phyloP scores from a whole-genome alignment of 1,140 invertebrate genomes.

The Heliconius hermathena region DNA sequence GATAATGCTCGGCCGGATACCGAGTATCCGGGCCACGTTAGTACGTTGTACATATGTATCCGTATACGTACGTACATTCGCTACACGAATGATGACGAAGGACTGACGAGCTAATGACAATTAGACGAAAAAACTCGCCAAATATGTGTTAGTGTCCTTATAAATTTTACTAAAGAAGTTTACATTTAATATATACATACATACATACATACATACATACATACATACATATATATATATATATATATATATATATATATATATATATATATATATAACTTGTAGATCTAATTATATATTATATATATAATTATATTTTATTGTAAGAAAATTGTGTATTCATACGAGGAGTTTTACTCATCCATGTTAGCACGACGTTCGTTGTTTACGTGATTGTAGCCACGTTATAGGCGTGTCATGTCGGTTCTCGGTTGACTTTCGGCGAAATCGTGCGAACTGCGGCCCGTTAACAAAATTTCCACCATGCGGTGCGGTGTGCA shows the following conservation, averaged over 20 bases:
- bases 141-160: not conserved
- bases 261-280: too few relatives aligned
- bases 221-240: too few relatives aligned
- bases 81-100: not conserved
- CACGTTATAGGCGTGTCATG: conserved; percentile 1
- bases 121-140: not conserved
- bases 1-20: not conserved
- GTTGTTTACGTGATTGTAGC: not conserved
- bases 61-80: not conserved
- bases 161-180: too few relatives aligned
- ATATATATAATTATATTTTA: too few relatives aligned
- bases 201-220: too few relatives aligned
- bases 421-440: not conserved
- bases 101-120: not conserved
- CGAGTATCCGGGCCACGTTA: not conserved
- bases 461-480: conserved; percentile 8
- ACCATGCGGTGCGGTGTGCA: conserved; percentile 2
- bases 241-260: too few relatives aligned
- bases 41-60: not conserved
- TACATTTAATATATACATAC: too few relatives aligned
- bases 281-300: too few relatives aligned
- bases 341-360: not conserved
- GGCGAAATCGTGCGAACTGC: conserved; percentile 6
- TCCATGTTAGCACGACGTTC: not conserved
- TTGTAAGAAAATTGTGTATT: not conserved